These are phyloP conservation scores for Lophotriccus pileatus DNA, from an alignment of 2,797 vertebrate species.

Conservation along the genomic window DNA sequence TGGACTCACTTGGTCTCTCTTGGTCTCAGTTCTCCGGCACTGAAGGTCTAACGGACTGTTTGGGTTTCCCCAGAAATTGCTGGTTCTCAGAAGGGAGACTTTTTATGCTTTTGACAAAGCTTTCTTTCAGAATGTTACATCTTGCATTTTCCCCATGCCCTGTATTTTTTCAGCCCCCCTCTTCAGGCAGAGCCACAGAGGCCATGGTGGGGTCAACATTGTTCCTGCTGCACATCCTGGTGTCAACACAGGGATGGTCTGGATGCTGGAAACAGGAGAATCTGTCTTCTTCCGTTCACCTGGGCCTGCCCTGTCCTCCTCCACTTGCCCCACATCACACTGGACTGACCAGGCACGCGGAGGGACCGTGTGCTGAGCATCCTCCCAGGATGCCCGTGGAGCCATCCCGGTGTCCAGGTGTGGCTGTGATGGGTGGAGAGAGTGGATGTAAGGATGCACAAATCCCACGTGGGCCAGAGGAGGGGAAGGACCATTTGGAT, in stretches of 20 bases:
- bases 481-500: not conserved
- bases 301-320: fast-evolving
- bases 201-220: fast-evolving
- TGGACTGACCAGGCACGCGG: fast-evolving
- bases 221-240: not conserved
- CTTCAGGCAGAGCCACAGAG: not conserved
- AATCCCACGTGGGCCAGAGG: fast-evolving
- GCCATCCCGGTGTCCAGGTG: fast-evolving
- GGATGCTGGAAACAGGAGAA: not conserved
- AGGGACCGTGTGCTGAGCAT: fast-evolving
- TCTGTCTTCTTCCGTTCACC: not conserved
- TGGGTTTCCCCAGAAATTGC: not conserved
- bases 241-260: not conserved
- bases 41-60: not conserved
- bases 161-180: not conserved
- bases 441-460: not conserved
- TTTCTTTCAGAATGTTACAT: not conserved
- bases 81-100: not conserved
- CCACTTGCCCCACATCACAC: fast-evolving
- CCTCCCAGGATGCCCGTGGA: fast-evolving
- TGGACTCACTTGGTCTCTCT: not conserved
- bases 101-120: not conserved
- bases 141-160: not conserved
- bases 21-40: not conserved
- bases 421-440: not conserved